phyloP scores from a whole-genome alignment of 2,888 invertebrate species.

The Diarsia rubi region DNA sequence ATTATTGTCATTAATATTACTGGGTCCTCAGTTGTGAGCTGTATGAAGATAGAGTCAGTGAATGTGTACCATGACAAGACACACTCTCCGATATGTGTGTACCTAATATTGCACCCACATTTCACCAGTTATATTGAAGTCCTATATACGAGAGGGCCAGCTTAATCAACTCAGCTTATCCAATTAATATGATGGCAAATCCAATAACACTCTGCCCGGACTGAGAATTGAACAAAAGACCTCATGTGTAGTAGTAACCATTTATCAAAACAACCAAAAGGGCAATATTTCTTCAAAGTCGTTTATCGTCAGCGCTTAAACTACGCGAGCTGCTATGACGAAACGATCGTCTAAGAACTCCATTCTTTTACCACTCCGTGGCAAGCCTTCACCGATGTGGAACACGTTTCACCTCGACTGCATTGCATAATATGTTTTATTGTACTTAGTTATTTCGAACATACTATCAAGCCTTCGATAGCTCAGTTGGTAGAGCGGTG shows the following conservation, averaged over 20 bases:
- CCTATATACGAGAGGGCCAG: not conserved
- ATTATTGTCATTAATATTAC: no score
- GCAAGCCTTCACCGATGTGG: slow-evolving; percentile 8
- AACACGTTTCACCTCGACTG: slow-evolving; percentile 36
- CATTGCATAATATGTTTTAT: slow-evolving; percentile 38
- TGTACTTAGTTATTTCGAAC: slow-evolving; percentile 15
- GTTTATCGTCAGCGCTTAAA: not conserved
- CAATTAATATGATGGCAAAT: not conserved
- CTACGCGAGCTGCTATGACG: not conserved
- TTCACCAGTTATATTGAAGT: not conserved
- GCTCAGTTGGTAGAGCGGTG: slow-evolving; percentile 90
- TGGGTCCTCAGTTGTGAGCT: no score
- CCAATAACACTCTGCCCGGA: not conserved
- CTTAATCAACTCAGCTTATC: no score
- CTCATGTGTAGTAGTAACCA: not conserved
- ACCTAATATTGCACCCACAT: not conserved
- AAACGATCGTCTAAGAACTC: slow-evolving; percentile 4
- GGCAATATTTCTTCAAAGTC: not conserved
- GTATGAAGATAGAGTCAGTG: no score
- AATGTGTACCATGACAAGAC: not conserved
- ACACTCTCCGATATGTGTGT: not conserved
- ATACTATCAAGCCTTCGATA: slow-evolving; percentile 82
- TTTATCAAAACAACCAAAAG: not conserved
- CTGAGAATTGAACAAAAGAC: not conserved
- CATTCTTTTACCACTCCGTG: slow-evolving; percentile 28